phyloP scores from a whole-genome alignment of 30 jellyfish, hydroid and myxozoan genomes.

The Clytia hemisphaerica region DNA sequence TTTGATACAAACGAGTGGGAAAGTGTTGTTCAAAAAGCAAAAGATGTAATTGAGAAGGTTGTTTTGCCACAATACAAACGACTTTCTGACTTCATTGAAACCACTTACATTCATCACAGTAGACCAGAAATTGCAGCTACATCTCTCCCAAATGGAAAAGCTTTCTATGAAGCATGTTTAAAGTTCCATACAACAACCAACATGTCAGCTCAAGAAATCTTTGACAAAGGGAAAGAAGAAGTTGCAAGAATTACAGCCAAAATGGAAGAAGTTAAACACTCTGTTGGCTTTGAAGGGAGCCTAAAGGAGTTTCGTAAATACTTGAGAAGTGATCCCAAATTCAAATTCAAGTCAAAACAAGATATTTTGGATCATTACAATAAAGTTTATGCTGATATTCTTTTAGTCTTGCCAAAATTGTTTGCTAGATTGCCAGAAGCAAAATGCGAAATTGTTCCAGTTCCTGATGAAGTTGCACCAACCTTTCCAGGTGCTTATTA shows the following conservation, averaged over 20 bases:
- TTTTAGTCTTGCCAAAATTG: slow-evolving; percentile 23
- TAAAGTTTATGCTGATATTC: slow-evolving; percentile 24
- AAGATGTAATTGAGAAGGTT: slow-evolving; percentile 2
- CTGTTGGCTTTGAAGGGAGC: slow-evolving; percentile 52
- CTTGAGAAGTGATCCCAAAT: slow-evolving; percentile 50
- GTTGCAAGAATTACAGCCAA: slow-evolving; percentile 57
- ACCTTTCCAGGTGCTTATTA: slow-evolving; percentile 89
- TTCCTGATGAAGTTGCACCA: slow-evolving; percentile 72
- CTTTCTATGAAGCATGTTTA: slow-evolving; percentile 62
- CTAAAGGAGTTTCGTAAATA: slow-evolving; percentile 38
- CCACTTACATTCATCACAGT: slow-evolving; percentile 41
- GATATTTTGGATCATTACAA: slow-evolving; percentile 58
- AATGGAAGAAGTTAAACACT: slow-evolving; percentile 40
- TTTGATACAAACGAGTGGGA: slow-evolving; percentile 24
- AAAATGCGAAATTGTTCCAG: slow-evolving; percentile 42
- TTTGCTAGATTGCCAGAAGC: slow-evolving; percentile 41
- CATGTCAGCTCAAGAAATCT: slow-evolving; percentile 59
- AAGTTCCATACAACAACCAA: slow-evolving; percentile 78
- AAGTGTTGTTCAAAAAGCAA: slow-evolving; percentile 26
- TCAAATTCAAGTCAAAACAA: slow-evolving; percentile 36
- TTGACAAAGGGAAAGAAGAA: slow-evolving; percentile 55
- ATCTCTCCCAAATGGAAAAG: slow-evolving; percentile 49
- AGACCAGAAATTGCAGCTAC: slow-evolving; percentile 44
- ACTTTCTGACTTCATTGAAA: slow-evolving; percentile 27
- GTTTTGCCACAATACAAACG: slow-evolving; percentile 36